These are phyloP conservation scores for Entosphenus tridentatus DNA, from an alignment of 2,113 vertebrate species.

Conservation along the genomic window DNA sequence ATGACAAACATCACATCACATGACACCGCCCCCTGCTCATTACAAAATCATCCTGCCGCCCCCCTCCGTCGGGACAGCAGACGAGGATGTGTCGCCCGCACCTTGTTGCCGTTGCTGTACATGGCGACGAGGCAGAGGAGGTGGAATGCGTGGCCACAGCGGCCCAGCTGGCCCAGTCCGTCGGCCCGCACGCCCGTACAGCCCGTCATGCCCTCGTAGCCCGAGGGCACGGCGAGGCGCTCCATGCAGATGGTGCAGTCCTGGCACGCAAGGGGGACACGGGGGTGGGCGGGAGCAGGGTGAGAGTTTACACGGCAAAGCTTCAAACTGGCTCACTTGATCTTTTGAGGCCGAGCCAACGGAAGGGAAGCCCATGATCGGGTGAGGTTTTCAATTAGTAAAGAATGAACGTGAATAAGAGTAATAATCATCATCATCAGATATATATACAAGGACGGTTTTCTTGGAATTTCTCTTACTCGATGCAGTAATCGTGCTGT, in stretches of 20 bases:
- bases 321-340: no score
- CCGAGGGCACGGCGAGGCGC: slow-evolving; percentile 52
- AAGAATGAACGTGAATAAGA: no score
- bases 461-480: no score
- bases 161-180: slow-evolving; percentile 48
- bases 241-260: slow-evolving; percentile 81
- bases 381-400: no score
- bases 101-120: slow-evolving; percentile 88
- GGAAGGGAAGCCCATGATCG: no score
- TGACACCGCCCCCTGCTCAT: no score
- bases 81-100: slow-evolving; percentile 11
- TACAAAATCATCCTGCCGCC: no score
- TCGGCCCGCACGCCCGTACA: slow-evolving; percentile 35
- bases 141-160: slow-evolving; percentile 64
- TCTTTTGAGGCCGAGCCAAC: no score
- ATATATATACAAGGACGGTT: no score
- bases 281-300: background rate
- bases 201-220: slow-evolving; percentile 50
- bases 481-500: no score
- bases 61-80: background rate
- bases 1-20: no score
- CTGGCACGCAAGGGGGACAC: slow-evolving; percentile 17
- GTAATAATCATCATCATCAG: no score
- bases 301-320: background rate
- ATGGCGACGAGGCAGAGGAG: slow-evolving; percentile 75